Percentiles rank a stretch among this genome's conserved stretches.
These are phyloP conservation scores for Gymnocypris eckloni DNA, from an alignment of 2,797 vertebrate genomes.

Conservation along the genomic window DNA sequence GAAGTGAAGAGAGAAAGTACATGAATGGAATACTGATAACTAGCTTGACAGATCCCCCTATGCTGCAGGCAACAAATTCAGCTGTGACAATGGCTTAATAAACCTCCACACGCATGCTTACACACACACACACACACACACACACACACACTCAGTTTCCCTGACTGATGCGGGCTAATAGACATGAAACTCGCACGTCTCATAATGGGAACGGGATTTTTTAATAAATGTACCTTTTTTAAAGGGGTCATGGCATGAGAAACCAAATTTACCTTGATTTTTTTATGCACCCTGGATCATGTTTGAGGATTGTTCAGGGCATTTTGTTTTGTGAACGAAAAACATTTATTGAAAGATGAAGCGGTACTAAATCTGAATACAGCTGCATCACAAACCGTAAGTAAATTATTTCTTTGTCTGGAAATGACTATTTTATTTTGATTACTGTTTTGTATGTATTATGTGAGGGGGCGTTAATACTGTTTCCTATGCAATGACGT, in stretches of 20 bases:
- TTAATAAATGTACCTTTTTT: neutral
- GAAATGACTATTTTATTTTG: too few relatives aligned
- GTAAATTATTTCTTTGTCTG: too few relatives aligned
- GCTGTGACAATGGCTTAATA: slow-evolving; percentile 24
- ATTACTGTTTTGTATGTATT: too few relatives aligned
- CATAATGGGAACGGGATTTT: neutral
- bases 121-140: neutral
- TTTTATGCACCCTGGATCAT: neutral
- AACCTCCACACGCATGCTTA: neutral
- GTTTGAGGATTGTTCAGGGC: too few relatives aligned
- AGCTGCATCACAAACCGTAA: too few relatives aligned
- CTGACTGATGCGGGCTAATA: neutral
- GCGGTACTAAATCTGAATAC: too few relatives aligned
- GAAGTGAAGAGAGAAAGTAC: slow-evolving; percentile 12
- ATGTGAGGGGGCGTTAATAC: too few relatives aligned
- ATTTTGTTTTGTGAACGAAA: too few relatives aligned
- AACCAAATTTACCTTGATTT: neutral
- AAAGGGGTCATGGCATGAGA: neutral
- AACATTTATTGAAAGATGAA: too few relatives aligned
- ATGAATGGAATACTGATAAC: slow-evolving; percentile 48
- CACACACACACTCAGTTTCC: neutral
- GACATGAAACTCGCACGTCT: neutral
- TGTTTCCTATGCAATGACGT: too few relatives aligned
- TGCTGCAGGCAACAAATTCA: slow-evolving; percentile 16
- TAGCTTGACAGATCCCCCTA: slow-evolving; percentile 9